These are phyloP conservation scores for Ophion ellenae DNA, from an alignment of 2,888 invertebrate species.

Conservation along the genomic window DNA sequence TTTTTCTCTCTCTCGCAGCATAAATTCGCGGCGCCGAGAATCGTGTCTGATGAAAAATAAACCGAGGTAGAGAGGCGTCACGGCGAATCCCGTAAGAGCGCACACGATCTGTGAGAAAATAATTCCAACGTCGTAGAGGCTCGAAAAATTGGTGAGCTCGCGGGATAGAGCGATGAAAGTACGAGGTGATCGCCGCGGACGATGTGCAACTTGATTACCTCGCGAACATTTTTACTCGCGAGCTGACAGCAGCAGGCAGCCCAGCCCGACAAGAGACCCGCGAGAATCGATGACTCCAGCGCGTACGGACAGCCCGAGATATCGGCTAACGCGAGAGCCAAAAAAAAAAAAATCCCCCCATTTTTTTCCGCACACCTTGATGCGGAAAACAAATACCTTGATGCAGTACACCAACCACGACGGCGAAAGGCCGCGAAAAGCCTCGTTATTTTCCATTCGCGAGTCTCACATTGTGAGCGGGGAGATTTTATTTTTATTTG, in stretches of 20 bases:
- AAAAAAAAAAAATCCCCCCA: conserved; percentile 1
- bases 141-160: conserved; percentile 38
- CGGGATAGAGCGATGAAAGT: conserved; percentile 37
- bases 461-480: conserved; percentile 17
- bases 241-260: conserved; percentile 13
- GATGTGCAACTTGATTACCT: conserved; percentile 75
- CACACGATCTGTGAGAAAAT: conserved; percentile 73
- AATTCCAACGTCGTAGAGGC: conserved; percentile 61
- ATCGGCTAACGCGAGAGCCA: conserved; percentile 15
- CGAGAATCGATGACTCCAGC: conserved; percentile 56
- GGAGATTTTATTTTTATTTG: conserved; percentile 17
- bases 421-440: conserved; percentile 4
- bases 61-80: conserved; percentile 65
- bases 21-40: conserved; percentile 62
- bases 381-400: conserved; percentile 11
- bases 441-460: conserved; percentile 32
- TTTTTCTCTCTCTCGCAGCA: too few relatives aligned
- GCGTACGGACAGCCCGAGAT: conserved; percentile 42
- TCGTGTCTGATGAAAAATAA: conserved; percentile 73
- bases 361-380: conserved; percentile 2
- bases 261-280: conserved; percentile 27
- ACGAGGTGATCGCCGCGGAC: conserved; percentile 34
- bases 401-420: not conserved
- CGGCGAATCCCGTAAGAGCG: conserved; percentile 33
- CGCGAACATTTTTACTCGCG: conserved; percentile 68